phyloP scores from a whole-genome alignment of 2,888 invertebrate species.

The Diarsia brunnea region DNA sequence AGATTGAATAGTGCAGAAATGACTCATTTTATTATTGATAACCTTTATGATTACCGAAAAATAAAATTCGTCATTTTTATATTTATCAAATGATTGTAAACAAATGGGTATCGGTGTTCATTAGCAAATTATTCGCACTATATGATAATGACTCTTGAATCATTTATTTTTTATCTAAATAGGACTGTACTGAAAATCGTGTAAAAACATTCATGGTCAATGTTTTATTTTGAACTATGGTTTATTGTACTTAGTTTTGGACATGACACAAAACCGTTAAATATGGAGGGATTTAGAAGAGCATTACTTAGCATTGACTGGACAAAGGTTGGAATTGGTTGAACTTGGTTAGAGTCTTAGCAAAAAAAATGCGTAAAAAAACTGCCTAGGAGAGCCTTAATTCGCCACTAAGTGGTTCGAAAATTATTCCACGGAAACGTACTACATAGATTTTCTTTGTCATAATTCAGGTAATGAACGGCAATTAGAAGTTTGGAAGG shows the following conservation, averaged over 20 bases:
- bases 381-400: neutral
- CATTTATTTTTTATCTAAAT: neutral
- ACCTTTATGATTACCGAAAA: slow-evolving; percentile 16
- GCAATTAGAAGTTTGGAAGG: too few relatives aligned
- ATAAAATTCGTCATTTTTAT: slow-evolving; percentile 3
- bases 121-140: slow-evolving; percentile 11
- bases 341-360: neutral
- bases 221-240: neutral
- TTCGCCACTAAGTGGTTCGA: neutral
- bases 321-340: neutral
- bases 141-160: neutral
- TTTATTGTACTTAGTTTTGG: neutral
- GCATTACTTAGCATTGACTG: neutral
- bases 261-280: neutral
- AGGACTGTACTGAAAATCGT: neutral
- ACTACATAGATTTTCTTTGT: neutral
- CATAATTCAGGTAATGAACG: too few relatives aligned
- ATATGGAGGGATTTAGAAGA: neutral
- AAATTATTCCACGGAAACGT: neutral
- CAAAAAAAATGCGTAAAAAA: neutral
- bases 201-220: neutral
- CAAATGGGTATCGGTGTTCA: slow-evolving; percentile 3
- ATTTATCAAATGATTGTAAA: slow-evolving; percentile 12
- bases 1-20: slow-evolving; percentile 12
- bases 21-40: slow-evolving; percentile 30